Conservation (phyloP, 2,797 vertebrate genomes). For the Poecilia gillii region DNA sequence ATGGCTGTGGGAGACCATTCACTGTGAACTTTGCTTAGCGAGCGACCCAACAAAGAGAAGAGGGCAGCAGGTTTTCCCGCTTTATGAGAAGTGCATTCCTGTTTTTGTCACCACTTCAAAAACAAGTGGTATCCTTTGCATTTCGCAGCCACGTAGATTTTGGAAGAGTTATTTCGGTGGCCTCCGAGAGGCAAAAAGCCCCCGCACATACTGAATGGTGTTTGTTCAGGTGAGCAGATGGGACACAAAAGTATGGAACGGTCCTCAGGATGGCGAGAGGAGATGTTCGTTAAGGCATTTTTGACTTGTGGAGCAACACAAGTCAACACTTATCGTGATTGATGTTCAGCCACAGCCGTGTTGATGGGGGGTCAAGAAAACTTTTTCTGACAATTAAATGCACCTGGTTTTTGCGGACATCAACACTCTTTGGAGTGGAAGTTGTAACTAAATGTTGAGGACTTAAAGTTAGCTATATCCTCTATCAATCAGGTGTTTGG, state of each 20-base stretch:
- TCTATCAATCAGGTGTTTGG: background rate
- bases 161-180: constrained; percentile 18
- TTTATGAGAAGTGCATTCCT: constrained; percentile 61
- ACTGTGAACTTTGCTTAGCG: constrained; percentile 42
- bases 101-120: constrained; percentile 62
- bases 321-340: constrained; percentile 2
- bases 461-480: background rate
- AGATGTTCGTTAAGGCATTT: constrained; percentile 4
- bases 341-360: background rate
- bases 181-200: constrained; percentile 19
- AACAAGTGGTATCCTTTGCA: constrained; percentile 53
- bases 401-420: background rate
- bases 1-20: constrained; percentile 40
- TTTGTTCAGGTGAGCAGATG: constrained; percentile 21
- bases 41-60: constrained; percentile 50
- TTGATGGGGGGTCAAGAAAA: background rate
- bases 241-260: constrained; percentile 15
- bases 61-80: constrained; percentile 58
- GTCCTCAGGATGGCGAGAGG: background rate
- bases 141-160: constrained; percentile 42
- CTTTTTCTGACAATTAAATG: background rate
- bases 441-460: background rate
- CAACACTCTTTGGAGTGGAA: background rate
- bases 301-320: constrained; percentile 11
- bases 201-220: constrained; percentile 16